phyloP scores from a whole-genome alignment of 2,113 vertebrate species.

The Galemys pyrenaicus region DNA sequence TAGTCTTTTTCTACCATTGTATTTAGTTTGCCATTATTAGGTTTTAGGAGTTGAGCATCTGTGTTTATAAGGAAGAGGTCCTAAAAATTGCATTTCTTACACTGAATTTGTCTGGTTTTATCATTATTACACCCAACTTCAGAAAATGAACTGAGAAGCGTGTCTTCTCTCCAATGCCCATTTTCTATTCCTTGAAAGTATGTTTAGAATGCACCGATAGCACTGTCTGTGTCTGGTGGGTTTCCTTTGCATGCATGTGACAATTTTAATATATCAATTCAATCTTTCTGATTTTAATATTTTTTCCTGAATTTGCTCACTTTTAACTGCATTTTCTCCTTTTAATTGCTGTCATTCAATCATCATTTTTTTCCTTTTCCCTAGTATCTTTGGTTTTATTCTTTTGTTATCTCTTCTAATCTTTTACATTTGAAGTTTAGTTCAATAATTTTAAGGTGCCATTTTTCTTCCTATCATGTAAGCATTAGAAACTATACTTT shows the following conservation, averaged over 20 bases:
- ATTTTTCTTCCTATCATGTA: background rate
- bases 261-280: background rate
- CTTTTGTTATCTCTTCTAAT: background rate
- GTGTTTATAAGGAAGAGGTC: background rate
- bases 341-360: background rate
- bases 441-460: background rate
- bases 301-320: background rate
- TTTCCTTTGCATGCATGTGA: background rate
- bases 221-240: background rate
- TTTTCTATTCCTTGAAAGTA: background rate
- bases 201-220: background rate
- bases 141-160: background rate
- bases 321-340: background rate
- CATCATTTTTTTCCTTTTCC: background rate
- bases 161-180: background rate
- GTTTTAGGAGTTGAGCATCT: background rate
- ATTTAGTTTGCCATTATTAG: background rate
- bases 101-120: background rate
- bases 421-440: background rate
- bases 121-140: background rate
- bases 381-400: background rate
- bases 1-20: background rate
- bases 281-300: background rate
- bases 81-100: conserved; percentile 1
- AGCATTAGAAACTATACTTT: background rate